Evolutionary conservation across 1,140 invertebrate genomes (phyloP), one percentile per base, ranked within the genome.

Genomic region (Schmidtea mediterranea): DNA sequence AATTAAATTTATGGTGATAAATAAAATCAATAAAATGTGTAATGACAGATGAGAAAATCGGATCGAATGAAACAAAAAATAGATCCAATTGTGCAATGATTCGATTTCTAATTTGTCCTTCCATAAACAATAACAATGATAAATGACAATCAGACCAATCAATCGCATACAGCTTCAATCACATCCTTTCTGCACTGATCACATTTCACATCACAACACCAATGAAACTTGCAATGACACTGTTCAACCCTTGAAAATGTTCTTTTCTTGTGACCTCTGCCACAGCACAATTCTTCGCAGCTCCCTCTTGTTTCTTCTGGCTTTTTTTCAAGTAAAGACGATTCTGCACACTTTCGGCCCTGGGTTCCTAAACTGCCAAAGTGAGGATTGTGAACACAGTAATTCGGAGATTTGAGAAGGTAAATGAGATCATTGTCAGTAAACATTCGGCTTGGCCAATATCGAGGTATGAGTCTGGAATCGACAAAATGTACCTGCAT

Each of bases 171-270:
- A 10, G 26, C 56, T 16, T 64, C 56, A 48, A 62, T 60, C 36
- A 58, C 52, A 36, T 57, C 55, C 37, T 57, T 49, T 53, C 62
- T 57, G 56, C 65, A 67, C 5, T 56, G 60, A 54, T 82, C 73
- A 61, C 82, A 87, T 57, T 77, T 73, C 2, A 89, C 82, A 48
- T 74, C 69, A 63, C 83, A 89, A 69, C 83, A 87, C 82, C 82
- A 87, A 52, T 78, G 73, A 66, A 89, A 87, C 61, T 77, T 77
- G 69, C 83, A 89, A 55, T 76, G 72, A 63, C 83, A 87, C 13
- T 75, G 69, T 57, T 82, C 76, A 10, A 73, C 73, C 52, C 75
- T 72, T 51, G 74, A 73, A 56, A 76, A 73, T 56, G 78, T 73
- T 16, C 82, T 72, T 40, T 79, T 74, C 56, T 79, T 81, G 66